phyloP scores from a whole-genome alignment of 2,888 invertebrate species.

The Stenotaenia linearis region DNA sequence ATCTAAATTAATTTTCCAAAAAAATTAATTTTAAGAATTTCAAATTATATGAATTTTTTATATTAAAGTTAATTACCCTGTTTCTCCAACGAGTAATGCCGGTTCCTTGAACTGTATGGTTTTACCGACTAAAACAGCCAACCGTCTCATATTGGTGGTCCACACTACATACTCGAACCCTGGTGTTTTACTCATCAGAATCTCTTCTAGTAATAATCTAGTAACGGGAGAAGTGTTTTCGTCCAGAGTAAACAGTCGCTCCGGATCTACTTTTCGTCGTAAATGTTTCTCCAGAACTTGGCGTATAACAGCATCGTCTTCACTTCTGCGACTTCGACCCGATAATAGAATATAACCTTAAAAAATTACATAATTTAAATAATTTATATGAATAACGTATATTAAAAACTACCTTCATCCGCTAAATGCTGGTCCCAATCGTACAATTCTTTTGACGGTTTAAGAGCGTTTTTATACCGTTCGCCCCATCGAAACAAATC shows the following conservation, averaged over 20 bases:
- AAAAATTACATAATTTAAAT: slow-evolving; percentile 32
- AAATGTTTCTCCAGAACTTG: slow-evolving; percentile 53
- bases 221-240: slow-evolving; percentile 69
- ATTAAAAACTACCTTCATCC: slow-evolving; percentile 63
- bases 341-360: slow-evolving; percentile 81
- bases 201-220: slow-evolving; percentile 60
- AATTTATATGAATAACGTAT: background rate
- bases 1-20: too few species aligned
- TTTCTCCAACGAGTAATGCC: slow-evolving; percentile 91
- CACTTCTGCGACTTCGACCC: slow-evolving; percentile 77
- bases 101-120: slow-evolving; percentile 89
- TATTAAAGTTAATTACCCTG: slow-evolving; percentile 54
- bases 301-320: slow-evolving; percentile 75
- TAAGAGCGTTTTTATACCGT: slow-evolving; percentile 71
- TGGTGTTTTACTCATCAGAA: slow-evolving; percentile 54
- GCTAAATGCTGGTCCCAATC: slow-evolving; percentile 97
- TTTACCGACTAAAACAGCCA: slow-evolving; percentile 59
- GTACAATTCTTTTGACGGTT: slow-evolving; percentile 57
- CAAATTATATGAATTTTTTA: background rate
- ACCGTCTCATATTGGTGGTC: slow-evolving; percentile 80
- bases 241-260: slow-evolving; percentile 61
- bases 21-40: slow-evolving; percentile 19
- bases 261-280: slow-evolving; percentile 62
- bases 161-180: slow-evolving; percentile 80
- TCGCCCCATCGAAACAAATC: slow-evolving; percentile 96